phyloP scores from a whole-genome alignment of 23 tunicate genomes.

The Trididemnum nubilum region DNA sequence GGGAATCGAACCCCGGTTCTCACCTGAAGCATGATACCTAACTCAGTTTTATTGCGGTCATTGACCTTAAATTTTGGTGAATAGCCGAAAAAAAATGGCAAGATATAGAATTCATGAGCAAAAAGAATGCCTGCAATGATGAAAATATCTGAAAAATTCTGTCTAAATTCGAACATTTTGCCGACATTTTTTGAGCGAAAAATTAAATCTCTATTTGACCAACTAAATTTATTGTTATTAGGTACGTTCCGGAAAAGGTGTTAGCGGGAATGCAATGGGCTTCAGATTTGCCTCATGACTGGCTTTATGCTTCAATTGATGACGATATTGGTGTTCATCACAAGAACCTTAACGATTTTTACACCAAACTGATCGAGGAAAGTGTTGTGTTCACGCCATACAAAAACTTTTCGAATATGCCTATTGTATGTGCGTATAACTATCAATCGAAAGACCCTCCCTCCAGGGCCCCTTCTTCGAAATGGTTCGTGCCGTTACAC shows the following conservation, averaged over 20 bases:
- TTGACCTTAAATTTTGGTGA: too few species aligned
- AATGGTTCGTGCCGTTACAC: constrained; percentile 41
- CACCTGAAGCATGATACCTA: too few species aligned
- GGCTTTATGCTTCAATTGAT: constrained; percentile 41
- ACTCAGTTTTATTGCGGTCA: too few species aligned
- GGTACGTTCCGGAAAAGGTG: constrained; percentile 39
- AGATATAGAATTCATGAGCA: too few species aligned
- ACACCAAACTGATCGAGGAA: not conserved
- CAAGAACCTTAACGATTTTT: not conserved
- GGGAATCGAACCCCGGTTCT: too few species aligned
- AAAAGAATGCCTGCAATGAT: too few species aligned
- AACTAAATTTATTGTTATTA: too few species aligned
- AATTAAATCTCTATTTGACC: too few species aligned
- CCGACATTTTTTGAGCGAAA: too few species aligned
- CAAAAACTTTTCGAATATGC: constrained; percentile 7
- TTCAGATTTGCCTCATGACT: constrained; percentile 27
- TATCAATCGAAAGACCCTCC: constrained; percentile 46
- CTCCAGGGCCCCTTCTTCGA: constrained; percentile 13
- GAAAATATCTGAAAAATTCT: too few species aligned
- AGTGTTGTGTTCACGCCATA: not conserved
- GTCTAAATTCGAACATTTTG: too few species aligned
- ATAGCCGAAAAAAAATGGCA: too few species aligned
- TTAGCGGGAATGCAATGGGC: constrained; percentile 61
- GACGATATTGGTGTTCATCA: constrained; percentile 26
- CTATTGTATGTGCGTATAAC: constrained; percentile 49